phyloP scores from a whole-genome alignment of 1,140 invertebrate species.

The Cyrtorhinus lividipennis region DNA sequence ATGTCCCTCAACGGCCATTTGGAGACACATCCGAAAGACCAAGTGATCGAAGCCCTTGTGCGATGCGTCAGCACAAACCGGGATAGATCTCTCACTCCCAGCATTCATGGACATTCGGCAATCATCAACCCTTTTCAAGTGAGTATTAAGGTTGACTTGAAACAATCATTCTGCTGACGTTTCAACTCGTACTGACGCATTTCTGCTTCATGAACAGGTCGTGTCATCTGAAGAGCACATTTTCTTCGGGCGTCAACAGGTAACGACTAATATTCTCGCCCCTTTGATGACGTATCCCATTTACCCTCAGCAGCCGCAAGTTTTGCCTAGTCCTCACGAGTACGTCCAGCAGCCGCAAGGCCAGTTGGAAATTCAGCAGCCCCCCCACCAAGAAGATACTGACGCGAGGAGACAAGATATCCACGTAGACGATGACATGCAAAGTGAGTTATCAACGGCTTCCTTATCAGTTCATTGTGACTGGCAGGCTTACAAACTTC shows the following conservation, averaged over 20 bases:
- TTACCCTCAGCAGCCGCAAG: conserved; percentile 10
- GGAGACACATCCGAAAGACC: conserved; percentile 69
- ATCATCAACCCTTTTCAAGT: conserved; percentile 18
- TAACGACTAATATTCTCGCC: conserved; percentile 14
- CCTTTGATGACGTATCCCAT: conserved; percentile 18
- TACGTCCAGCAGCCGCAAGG: not conserved
- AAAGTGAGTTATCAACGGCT: no score
- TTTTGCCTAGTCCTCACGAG: not conserved
- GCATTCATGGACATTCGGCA: conserved; percentile 8
- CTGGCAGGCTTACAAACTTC: no score
- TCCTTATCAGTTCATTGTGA: no score
- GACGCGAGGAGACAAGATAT: not conserved
- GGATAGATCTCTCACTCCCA: not conserved
- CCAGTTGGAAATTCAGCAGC: not conserved
- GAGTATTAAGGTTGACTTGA: no score
- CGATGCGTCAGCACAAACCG: conserved; percentile 31
- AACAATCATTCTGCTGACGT: no score
- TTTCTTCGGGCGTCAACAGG: conserved; percentile 14
- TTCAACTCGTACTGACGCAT: no score
- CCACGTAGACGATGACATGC: no score
- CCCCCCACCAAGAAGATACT: not conserved
- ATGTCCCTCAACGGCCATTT: conserved; percentile 63
- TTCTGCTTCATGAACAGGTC: no score
- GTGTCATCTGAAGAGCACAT: conserved; percentile 20
- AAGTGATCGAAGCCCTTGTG: conserved; percentile 66